These are phyloP conservation scores for Hephaestus fuliginosus DNA, from an alignment of 2,797 vertebrate species.

Conservation along the genomic window DNA sequence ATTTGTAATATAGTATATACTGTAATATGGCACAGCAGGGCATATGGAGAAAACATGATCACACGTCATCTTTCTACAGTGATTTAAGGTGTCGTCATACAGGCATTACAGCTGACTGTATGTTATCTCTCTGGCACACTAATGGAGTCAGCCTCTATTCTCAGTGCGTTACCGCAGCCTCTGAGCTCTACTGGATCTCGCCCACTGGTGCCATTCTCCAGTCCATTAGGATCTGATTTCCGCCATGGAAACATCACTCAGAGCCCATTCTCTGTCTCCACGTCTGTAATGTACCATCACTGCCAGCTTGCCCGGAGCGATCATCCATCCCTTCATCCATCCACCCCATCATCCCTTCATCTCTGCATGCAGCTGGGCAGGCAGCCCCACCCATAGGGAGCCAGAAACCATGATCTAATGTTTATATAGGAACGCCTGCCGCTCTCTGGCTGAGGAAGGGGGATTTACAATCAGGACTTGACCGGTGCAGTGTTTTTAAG, in stretches of 20 bases:
- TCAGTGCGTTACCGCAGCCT: slow-evolving; percentile 25
- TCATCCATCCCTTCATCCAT: slow-evolving; percentile 54
- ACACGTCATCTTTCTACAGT: slow-evolving; percentile 10
- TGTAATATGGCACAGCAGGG: not conserved
- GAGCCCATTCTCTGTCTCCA: slow-evolving; percentile 52
- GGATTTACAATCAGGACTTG: slow-evolving; percentile 18
- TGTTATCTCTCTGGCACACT: slow-evolving; percentile 49
- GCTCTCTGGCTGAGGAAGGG: slow-evolving; percentile 29
- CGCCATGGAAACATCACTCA: slow-evolving; percentile 66
- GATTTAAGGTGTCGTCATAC: slow-evolving; percentile 18
- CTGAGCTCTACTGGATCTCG: slow-evolving; percentile 39
- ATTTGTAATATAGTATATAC: not conserved
- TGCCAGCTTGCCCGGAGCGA: slow-evolving; percentile 46
- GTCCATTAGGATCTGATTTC: slow-evolving; percentile 71
- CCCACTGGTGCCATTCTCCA: slow-evolving; percentile 62
- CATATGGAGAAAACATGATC: not conserved
- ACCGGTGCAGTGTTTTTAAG: slow-evolving; percentile 14
- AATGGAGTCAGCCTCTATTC: slow-evolving; percentile 45
- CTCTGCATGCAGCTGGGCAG: slow-evolving; percentile 43
- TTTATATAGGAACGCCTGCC: slow-evolving; percentile 58
- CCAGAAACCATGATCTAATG: slow-evolving; percentile 64
- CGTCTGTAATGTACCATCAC: slow-evolving; percentile 57
- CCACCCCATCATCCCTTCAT: slow-evolving; percentile 47
- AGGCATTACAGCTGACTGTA: slow-evolving; percentile 25
- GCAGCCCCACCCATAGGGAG: slow-evolving; percentile 50